Conservation (phyloP, 2,797 vertebrate genomes). For the Natrix natrix region DNA sequence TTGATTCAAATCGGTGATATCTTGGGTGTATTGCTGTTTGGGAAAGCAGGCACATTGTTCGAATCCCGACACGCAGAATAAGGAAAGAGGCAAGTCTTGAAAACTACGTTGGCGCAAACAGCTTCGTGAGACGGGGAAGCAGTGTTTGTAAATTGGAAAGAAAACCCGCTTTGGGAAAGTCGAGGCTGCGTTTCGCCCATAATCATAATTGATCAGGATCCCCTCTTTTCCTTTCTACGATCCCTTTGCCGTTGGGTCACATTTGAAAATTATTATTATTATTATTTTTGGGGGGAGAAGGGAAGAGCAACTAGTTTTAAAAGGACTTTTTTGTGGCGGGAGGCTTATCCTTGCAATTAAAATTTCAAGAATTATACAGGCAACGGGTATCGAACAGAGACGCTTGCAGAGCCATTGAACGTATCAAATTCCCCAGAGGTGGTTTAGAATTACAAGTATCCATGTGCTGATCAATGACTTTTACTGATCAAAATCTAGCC, state of each 20-base stretch:
- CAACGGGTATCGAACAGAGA: neutral
- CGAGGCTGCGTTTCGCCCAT: neutral
- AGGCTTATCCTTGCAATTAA: neutral
- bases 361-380: neutral
- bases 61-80: neutral
- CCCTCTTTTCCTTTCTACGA: too few species aligned
- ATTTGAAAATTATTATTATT: neutral
- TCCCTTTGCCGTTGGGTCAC: neutral
- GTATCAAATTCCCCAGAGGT: neutral
- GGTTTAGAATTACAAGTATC: neutral
- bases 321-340: neutral
- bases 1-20: slow-evolving; percentile 84
- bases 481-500: neutral
- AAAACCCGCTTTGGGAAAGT: neutral
- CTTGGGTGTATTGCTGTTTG: slow-evolving; percentile 85
- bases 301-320: neutral
- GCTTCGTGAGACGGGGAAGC: neutral
- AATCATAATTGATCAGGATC: neutral
- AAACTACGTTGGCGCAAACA: neutral
- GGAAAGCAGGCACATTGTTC: slow-evolving; percentile 5
- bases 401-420: neutral
- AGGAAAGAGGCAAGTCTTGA: neutral
- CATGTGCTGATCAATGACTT: neutral
- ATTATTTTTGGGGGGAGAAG: neutral
- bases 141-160: neutral